Percentiles rank a stretch among this genome's conserved stretches.
phyloP scores from a whole-genome alignment of 2,888 invertebrate genomes.

The Dryadula phaetusa region DNA sequence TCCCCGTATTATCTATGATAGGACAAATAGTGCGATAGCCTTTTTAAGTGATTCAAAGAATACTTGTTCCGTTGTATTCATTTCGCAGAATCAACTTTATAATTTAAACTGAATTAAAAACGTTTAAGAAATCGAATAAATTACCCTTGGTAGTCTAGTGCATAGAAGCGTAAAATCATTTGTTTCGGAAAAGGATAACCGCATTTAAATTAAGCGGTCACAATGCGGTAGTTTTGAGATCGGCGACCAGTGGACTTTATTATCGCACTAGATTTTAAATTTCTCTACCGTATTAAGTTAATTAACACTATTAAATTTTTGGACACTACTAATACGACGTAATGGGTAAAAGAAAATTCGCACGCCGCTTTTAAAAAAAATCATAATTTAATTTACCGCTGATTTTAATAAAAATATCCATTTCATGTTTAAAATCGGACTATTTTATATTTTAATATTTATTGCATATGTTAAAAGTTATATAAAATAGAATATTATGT shows the following conservation, averaged over 20 bases:
- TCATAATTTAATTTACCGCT: neutral
- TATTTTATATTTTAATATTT: no score
- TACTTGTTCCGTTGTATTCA: no score
- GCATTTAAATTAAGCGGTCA: constrained; percentile 49
- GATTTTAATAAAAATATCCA: neutral
- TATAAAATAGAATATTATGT: no score
- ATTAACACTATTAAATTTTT: constrained; percentile 26
- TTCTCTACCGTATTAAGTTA: constrained; percentile 39
- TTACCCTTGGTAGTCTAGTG: neutral
- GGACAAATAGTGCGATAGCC: no score
- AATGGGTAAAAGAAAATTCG: neutral
- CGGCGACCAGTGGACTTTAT: constrained; percentile 33
- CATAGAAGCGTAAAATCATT: constrained; percentile 34
- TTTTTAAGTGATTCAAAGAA: no score
- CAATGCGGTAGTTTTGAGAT: constrained; percentile 36
- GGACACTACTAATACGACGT: neutral
- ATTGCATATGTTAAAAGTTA: no score
- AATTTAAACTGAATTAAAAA: neutral
- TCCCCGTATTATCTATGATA: no score
- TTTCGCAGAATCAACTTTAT: no score
- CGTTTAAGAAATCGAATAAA: neutral
- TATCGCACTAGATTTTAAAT: constrained; percentile 41
- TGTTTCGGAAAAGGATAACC: constrained; percentile 46
- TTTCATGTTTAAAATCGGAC: no score
- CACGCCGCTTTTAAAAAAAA: neutral